Conservation (phyloP, 2,888 invertebrate genomes). For the Neoaliturus tenellus region DNA sequence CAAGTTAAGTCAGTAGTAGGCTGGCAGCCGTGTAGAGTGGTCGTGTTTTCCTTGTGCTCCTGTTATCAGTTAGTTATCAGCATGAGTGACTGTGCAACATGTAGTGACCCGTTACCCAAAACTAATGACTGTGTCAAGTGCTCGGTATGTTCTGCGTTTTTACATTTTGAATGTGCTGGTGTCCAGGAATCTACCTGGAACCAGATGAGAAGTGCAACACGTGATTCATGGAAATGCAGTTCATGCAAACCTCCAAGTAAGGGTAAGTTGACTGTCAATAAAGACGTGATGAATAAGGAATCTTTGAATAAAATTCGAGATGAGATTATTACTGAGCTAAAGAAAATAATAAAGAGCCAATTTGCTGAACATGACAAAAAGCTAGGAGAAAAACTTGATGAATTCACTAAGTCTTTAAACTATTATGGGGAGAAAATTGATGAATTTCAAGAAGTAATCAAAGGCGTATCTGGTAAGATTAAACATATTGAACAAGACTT, state of each 20-base stretch:
- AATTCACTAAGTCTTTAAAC: no score
- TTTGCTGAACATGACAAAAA: not conserved
- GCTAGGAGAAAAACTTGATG: not conserved
- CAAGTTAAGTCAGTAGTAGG: no score
- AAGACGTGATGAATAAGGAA: not conserved
- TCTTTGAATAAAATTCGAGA: not conserved
- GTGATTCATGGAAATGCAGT: not conserved
- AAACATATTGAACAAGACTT: no score
- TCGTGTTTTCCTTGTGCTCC: no score
- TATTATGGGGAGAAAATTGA: no score
- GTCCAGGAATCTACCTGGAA: not conserved
- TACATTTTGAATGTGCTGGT: conserved; percentile 28
- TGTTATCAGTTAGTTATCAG: no score
- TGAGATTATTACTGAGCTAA: not conserved
- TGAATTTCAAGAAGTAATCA: no score
- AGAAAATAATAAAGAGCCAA: not conserved
- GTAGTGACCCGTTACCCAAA: not conserved
- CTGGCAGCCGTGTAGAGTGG: no score
- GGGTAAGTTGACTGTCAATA: not conserved
- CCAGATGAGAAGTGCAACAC: not conserved
- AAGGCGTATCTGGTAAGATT: no score
- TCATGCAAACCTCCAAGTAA: not conserved
- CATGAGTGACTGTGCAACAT: not conserved
- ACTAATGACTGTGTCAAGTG: not conserved
- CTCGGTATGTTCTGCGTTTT: not conserved